phyloP scores from a whole-genome alignment of 2,797 vertebrate species.

The Rhabdomys pumilio region DNA sequence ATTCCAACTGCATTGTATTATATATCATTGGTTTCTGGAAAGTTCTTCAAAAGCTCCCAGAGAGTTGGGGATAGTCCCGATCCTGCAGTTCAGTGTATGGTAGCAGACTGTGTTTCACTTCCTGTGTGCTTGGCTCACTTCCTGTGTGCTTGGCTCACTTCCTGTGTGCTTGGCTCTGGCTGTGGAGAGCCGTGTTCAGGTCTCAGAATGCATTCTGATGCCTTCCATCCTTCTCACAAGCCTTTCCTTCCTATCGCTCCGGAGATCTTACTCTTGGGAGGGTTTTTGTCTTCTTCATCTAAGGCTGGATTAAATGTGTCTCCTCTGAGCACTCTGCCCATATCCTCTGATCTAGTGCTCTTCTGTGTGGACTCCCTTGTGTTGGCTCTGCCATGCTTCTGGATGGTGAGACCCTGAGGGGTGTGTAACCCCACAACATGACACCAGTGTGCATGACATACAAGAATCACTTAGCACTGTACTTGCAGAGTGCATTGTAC shows the following conservation, averaged over 20 bases:
- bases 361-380: not conserved
- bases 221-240: not conserved
- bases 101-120: not conserved
- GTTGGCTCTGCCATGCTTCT: not conserved
- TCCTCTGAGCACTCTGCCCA: not conserved
- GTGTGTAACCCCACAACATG: not conserved
- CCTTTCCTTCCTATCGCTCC: not conserved
- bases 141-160: not conserved
- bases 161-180: not conserved
- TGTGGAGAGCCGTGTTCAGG: not conserved
- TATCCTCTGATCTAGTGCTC: not conserved
- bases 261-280: not conserved
- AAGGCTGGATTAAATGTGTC: not conserved
- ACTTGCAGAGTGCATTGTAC: not conserved
- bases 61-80: not conserved
- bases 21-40: not conserved
- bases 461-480: not conserved
- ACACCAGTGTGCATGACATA: not conserved
- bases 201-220: not conserved
- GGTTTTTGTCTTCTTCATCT: not conserved
- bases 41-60: not conserved
- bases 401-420: not conserved
- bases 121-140: not conserved
- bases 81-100: not conserved
- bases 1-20: not conserved